These are phyloP conservation scores for Parelbella ahira DNA, from an alignment of 2,888 invertebrate genomes.

Conservation along the genomic window DNA sequence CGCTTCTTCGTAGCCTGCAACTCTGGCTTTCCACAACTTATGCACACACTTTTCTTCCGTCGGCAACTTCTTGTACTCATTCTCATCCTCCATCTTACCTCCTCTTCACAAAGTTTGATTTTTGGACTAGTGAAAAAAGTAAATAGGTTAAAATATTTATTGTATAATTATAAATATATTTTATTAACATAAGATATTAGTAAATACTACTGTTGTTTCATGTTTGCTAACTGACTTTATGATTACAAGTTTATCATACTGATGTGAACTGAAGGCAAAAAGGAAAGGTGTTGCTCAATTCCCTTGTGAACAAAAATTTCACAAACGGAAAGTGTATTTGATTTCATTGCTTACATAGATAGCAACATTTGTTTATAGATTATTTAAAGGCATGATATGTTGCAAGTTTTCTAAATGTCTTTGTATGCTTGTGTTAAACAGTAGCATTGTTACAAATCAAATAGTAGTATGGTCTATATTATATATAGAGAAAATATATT, in stretches of 20 bases:
- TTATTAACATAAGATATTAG: background rate
- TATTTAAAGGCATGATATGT: too few species aligned
- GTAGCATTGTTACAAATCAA: too few species aligned
- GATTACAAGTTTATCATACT: too few species aligned
- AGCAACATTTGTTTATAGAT: background rate
- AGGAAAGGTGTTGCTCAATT: slow-evolving; percentile 11
- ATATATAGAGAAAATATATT: too few species aligned
- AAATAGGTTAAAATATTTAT: background rate
- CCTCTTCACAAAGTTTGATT: slow-evolving; percentile 30
- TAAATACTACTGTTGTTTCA: too few species aligned
- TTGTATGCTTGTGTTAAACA: too few species aligned
- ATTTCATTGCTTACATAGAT: slow-evolving; percentile 23
- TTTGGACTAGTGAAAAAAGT: slow-evolving; percentile 9
- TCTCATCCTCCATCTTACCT: slow-evolving; percentile 88
- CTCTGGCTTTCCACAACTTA: slow-evolving; percentile 97
- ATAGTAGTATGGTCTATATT: too few species aligned
- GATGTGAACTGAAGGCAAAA: too few species aligned
- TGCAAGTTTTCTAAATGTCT: too few species aligned
- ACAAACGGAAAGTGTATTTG: slow-evolving; percentile 25
- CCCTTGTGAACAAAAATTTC: slow-evolving; percentile 13
- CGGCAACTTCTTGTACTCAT: slow-evolving; percentile 91
- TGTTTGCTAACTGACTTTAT: too few species aligned
- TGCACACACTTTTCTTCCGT: slow-evolving; percentile 95
- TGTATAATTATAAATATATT: background rate
- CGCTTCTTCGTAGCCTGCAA: slow-evolving; percentile 96